Evolutionary conservation across 2,797 vertebrate genomes (phyloP).

Genomic region (Benthosema pterotum): DNA sequence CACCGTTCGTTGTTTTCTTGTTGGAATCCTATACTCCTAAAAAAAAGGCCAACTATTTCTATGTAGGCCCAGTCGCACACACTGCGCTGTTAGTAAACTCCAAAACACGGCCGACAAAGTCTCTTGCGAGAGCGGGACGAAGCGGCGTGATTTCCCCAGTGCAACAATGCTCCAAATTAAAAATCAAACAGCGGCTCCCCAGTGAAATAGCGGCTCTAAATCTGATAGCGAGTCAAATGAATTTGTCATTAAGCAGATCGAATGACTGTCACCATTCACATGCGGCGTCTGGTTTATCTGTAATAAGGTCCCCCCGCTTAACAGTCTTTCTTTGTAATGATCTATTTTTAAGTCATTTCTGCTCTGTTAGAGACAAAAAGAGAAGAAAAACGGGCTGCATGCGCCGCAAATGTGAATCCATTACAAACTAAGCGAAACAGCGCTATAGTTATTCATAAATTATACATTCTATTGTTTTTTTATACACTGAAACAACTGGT

Average conservation of each 20-base stretch:
- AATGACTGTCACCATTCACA: conserved; percentile 51
- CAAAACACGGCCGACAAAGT: conserved; percentile 45
- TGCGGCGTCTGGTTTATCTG: conserved; percentile 20
- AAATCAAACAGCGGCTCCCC: conserved; percentile 72
- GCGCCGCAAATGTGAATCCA: no score
- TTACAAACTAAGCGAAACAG: no score
- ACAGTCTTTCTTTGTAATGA: conserved; percentile 32
- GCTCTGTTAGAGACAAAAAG: conserved; percentile 6
- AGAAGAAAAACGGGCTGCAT: neutral
- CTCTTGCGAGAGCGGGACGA: conserved; percentile 64
- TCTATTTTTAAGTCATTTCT: conserved; percentile 36
- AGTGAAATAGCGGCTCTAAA: conserved; percentile 63
- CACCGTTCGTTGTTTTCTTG: conserved; percentile 1
- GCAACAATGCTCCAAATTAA: conserved; percentile 82
- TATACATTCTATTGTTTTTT: no score
- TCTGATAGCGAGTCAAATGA: conserved; percentile 66
- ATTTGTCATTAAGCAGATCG: conserved; percentile 75
- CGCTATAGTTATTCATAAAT: no score
- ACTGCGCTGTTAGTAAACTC: conserved; percentile 77
- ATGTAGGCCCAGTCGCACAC: conserved; percentile 57
- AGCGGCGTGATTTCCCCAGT: conserved; percentile 78
- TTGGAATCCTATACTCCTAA: conserved; percentile 1
- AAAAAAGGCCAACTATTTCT: conserved; percentile 26
- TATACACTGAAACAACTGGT: neutral
- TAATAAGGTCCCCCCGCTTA: conserved; percentile 45